These are phyloP conservation scores for Zygothrica quintamaculata DNA, from an alignment of 2,888 invertebrate species.

Conservation along the genomic window DNA sequence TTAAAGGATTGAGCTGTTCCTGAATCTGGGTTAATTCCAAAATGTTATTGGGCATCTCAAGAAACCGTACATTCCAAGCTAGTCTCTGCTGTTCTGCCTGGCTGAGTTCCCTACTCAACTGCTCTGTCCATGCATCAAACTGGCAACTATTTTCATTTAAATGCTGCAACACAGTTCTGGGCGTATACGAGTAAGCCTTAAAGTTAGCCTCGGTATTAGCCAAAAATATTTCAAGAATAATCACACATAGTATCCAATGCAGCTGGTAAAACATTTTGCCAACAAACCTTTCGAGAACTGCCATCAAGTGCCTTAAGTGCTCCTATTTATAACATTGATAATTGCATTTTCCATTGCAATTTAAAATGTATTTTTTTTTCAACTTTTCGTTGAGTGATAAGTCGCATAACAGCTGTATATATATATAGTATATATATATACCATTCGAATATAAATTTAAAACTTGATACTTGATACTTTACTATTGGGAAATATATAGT, in stretches of 20 bases:
- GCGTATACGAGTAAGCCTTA: not conserved
- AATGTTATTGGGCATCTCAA: not conserved
- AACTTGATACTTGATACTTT: too few relatives aligned
- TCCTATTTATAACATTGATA: conserved; percentile 15
- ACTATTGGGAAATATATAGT: too few relatives aligned
- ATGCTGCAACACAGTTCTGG: conserved; percentile 9
- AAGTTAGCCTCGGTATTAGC: not conserved
- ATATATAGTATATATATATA: too few relatives aligned
- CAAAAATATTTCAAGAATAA: conserved; percentile 3
- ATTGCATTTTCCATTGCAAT: too few relatives aligned
- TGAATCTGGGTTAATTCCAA: conserved; percentile 23
- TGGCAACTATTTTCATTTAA: conserved; percentile 7
- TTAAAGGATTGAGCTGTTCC: conserved; percentile 30
- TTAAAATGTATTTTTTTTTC: too few relatives aligned
- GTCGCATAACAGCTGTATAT: too few relatives aligned
- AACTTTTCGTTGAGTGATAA: conserved; percentile 33
- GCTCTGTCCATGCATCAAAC: conserved; percentile 47
- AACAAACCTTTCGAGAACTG: conserved; percentile 31
- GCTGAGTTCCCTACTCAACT: conserved; percentile 28
- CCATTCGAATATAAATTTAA: too few relatives aligned
- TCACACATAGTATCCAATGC: not conserved
- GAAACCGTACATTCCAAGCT: conserved; percentile 52
- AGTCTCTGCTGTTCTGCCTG: conserved; percentile 36
- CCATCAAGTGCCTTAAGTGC: not conserved
- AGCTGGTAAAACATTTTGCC: conserved; percentile 32